Conservation (phyloP, 2,888 invertebrate species). For the Metacarcinus magister region DNA sequence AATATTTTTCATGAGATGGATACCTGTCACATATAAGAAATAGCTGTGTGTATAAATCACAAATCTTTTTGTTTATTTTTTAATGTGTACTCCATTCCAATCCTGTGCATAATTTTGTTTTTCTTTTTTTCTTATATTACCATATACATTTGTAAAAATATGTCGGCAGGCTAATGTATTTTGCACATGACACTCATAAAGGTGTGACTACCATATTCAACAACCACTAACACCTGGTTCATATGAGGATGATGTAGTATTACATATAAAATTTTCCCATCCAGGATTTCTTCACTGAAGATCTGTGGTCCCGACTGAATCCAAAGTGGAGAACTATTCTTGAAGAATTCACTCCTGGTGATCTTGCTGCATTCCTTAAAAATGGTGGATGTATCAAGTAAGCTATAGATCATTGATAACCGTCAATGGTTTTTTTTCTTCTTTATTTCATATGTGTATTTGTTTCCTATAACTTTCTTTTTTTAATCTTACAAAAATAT, state of each 20-base stretch:
- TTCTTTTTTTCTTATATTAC: too few species aligned
- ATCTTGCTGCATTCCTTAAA: constrained; percentile 73
- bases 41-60: too few species aligned
- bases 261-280: not conserved
- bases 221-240: not conserved
- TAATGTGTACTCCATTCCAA: too few species aligned
- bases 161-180: not conserved
- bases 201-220: not conserved
- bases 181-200: not conserved
- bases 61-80: too few species aligned
- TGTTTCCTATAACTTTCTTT: not conserved
- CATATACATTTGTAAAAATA: too few species aligned
- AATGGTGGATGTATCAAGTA: constrained; percentile 56
- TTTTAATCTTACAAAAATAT: not conserved
- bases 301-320: constrained; percentile 77
- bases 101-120: too few species aligned
- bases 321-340: constrained; percentile 70
- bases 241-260: not conserved
- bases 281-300: constrained; percentile 80
- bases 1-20: too few species aligned
- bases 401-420: not conserved
- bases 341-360: constrained; percentile 58
- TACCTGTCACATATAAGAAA: too few species aligned
- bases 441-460: not conserved
- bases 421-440: not conserved